phyloP scores from a whole-genome alignment of 2,113 vertebrate species.

The Pleuronectes platessa region DNA sequence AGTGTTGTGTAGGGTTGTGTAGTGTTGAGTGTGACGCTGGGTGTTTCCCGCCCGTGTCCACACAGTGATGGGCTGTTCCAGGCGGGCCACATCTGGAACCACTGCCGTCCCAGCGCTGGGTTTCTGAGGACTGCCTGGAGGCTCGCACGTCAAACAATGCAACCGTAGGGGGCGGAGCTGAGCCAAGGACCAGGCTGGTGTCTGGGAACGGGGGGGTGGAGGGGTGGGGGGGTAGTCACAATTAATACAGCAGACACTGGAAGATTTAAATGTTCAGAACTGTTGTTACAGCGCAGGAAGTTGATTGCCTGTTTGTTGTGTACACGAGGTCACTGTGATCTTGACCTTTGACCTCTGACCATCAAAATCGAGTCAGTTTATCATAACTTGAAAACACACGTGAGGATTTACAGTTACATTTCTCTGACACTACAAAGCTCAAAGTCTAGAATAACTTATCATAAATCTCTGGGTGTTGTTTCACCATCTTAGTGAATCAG shows the following conservation, averaged over 20 bases:
- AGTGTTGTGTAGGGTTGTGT: conserved; percentile 5
- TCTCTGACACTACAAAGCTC: no score
- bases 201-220: conserved; percentile 10
- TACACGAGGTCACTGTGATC: no score
- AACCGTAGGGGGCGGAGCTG: conserved; percentile 35
- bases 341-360: no score
- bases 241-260: not conserved
- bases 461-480: no score
- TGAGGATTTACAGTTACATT: no score
- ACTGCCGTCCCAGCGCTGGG: conserved; percentile 56
- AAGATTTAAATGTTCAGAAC: no score
- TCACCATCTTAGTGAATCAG: no score
- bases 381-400: no score
- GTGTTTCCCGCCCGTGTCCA: conserved; percentile 39
- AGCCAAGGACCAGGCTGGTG: conserved; percentile 35
- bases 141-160: conserved; percentile 69
- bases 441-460: no score
- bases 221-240: not conserved
- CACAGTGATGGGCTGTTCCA: conserved; percentile 52
- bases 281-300: no score
- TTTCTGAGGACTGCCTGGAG: conserved; percentile 61
- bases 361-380: no score
- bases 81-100: conserved; percentile 78
- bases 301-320: no score
- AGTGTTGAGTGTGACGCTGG: conserved; percentile 26